Percentiles rank a stretch among this genome's conserved stretches.
These are phyloP conservation scores for Clarias macrocephalus DNA, from an alignment of 2,113 vertebrate species.

Conservation along the genomic window DNA sequence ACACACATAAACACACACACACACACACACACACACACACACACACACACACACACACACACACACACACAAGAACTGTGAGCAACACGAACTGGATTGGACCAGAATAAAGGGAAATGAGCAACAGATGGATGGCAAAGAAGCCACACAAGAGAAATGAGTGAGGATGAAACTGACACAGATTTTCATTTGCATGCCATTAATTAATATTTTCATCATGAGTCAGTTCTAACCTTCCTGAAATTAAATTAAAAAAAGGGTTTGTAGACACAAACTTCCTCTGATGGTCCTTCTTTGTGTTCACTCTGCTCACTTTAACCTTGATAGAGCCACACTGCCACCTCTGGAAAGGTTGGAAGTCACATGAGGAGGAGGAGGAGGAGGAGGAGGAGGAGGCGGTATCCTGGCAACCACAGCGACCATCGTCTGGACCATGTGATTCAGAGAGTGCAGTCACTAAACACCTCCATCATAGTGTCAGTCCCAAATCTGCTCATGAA, in stretches of 20 bases:
- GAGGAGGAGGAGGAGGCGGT: constrained; percentile 58
- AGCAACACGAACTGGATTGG: constrained; percentile 22
- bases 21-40: constrained; percentile 1
- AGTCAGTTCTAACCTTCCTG: constrained; percentile 22
- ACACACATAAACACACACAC: neutral
- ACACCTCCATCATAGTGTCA: constrained; percentile 23
- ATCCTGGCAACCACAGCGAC: constrained; percentile 70
- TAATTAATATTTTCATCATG: constrained; percentile 44
- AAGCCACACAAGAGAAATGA: constrained; percentile 56
- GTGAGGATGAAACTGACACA: constrained; percentile 47
- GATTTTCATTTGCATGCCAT: constrained; percentile 45
- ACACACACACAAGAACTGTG: constrained; percentile 15
- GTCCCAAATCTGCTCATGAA: constrained; percentile 16
- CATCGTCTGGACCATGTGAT: constrained; percentile 65
- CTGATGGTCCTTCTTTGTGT: constrained; percentile 5
- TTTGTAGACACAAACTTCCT: constrained; percentile 1
- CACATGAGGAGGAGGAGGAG: constrained; percentile 34
- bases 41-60: neutral
- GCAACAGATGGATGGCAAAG: constrained; percentile 73
- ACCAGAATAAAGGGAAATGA: constrained; percentile 59
- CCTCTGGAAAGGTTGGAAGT: constrained; percentile 56
- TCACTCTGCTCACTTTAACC: constrained; percentile 7
- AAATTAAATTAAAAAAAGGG: constrained; percentile 12
- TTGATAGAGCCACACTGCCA: constrained; percentile 58
- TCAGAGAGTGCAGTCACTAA: constrained; percentile 22